Evolutionary conservation across 2,888 invertebrate species (phyloP).

Genomic region (Panopea generosa): DNA sequence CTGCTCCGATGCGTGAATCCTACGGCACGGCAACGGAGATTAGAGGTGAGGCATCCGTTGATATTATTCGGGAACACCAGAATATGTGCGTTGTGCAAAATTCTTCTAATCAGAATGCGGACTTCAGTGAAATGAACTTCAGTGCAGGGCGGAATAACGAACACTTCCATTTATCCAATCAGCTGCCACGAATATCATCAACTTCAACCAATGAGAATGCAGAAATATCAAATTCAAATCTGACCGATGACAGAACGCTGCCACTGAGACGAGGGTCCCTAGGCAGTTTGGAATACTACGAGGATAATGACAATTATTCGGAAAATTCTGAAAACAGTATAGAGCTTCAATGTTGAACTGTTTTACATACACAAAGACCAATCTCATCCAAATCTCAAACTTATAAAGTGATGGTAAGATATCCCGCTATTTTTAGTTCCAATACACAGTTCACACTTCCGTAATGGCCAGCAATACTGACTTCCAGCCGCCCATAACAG

Average conservation of each 20-base stretch:
- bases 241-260: neutral
- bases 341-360: no score
- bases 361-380: no score
- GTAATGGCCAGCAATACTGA: no score
- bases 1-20: slow-evolving; percentile 14
- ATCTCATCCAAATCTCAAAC: no score
- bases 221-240: slow-evolving; percentile 6
- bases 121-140: slow-evolving; percentile 32
- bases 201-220: slow-evolving; percentile 32
- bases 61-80: slow-evolving; percentile 57
- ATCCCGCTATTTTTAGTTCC: no score
- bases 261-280: no score
- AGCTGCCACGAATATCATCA: slow-evolving; percentile 35
- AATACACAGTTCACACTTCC: no score
- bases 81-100: slow-evolving; percentile 56
- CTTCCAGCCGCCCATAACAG: no score
- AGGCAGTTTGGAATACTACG: no score
- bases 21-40: slow-evolving; percentile 10
- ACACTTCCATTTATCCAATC: slow-evolving; percentile 44
- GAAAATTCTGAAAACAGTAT: no score
- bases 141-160: slow-evolving; percentile 28
- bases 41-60: slow-evolving; percentile 28
- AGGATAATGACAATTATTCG: no score
- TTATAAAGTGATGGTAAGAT: no score
- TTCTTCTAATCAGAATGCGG: slow-evolving; percentile 53